Evolutionary conservation across 2,797 vertebrate species (phyloP), one percentile per base, ranked within the genome.

Genomic region (Leptatherina wallacei): DNA sequence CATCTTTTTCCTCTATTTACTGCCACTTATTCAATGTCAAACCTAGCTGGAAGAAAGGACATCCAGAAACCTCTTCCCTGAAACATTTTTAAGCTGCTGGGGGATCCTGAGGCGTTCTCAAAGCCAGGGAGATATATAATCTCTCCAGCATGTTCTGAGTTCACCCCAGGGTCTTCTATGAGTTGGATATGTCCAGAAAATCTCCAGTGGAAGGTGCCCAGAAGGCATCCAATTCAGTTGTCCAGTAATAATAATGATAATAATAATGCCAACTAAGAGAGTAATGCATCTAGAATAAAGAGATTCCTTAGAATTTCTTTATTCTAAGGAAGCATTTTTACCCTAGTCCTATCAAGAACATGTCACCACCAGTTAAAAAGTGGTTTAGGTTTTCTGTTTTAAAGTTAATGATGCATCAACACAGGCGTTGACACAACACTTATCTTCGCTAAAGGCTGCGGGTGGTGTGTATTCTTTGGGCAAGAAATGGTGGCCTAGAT

Each of bases 121-220:
- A 27, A 61, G 40, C 58, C 33, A 29, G 51, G n/a, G n/a, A 71
- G 40, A 71, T 51, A 38, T 71, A 47, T n/a, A 62, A 62, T 56
- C 10, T 56, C 18, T 24, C 52, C 42, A 52, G 27, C 47, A 47
- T 36, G 12, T 47, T 33, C 7, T 27, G 51, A 27, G 33, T 44
- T 22, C 10, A 22, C 55, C 18, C 11, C 32, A 35, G 72, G 52
- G 16, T 44, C 32, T 51, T 29, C 10, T 13, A 9, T 14, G 36
- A 69, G 70, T 51, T 68, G 38, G 47, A 67, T 61, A 49, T 51
- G 65, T 14, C 42, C 12, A 47, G 20, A 58, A 68, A 75, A 47
- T 9, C 36, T 49, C 55, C 20, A 68, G 18, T 61, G 65, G 40
- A 62, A 57, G 12, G n/a, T 22, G 3, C 47, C 63, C 71, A 33